Conservation (phyloP, 1,140 invertebrate species). For the Choristoneura fumiferana region DNA sequence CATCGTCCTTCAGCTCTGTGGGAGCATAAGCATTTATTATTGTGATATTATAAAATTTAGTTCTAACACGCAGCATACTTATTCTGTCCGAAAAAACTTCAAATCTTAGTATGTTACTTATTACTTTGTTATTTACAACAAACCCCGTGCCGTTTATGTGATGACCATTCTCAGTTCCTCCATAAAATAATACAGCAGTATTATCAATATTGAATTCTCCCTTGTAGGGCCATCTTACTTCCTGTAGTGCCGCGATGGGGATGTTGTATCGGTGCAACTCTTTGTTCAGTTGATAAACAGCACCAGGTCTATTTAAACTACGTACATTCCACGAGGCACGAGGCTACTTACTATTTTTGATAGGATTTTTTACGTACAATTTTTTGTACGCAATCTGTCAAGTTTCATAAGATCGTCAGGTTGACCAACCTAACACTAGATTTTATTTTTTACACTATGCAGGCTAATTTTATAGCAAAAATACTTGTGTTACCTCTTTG, state of each 20-base stretch:
- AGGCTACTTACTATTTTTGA: too few relatives aligned
- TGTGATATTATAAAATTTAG: conserved; percentile 24
- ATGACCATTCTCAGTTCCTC: conserved; percentile 20
- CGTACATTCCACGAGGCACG: conserved; percentile 34
- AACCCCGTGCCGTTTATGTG: conserved; percentile 28
- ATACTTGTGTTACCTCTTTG: too few relatives aligned
- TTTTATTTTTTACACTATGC: too few relatives aligned
- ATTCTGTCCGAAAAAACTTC: conserved; percentile 26
- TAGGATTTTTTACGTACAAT: too few relatives aligned
- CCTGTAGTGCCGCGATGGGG: conserved; percentile 27
- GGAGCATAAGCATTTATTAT: conserved; percentile 34
- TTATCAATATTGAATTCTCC: conserved; percentile 31
- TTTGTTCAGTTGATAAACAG: conserved; percentile 24
- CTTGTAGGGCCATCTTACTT: conserved; percentile 28
- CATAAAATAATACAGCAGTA: conserved; percentile 24
- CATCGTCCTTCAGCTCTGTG: conserved; percentile 22
- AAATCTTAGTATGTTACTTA: conserved; percentile 20
- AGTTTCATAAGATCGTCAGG: too few relatives aligned
- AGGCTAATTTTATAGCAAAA: too few relatives aligned
- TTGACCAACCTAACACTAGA: too few relatives aligned
- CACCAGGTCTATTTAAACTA: conserved; percentile 24
- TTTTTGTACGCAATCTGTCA: too few relatives aligned
- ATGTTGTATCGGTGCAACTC: conserved; percentile 24
- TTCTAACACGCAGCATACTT: conserved; percentile 23
- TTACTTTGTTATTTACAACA: conserved; percentile 16